These are phyloP conservation scores for Colius striatus DNA, from an alignment of 2,113 vertebrate genomes.

Conservation along the genomic window DNA sequence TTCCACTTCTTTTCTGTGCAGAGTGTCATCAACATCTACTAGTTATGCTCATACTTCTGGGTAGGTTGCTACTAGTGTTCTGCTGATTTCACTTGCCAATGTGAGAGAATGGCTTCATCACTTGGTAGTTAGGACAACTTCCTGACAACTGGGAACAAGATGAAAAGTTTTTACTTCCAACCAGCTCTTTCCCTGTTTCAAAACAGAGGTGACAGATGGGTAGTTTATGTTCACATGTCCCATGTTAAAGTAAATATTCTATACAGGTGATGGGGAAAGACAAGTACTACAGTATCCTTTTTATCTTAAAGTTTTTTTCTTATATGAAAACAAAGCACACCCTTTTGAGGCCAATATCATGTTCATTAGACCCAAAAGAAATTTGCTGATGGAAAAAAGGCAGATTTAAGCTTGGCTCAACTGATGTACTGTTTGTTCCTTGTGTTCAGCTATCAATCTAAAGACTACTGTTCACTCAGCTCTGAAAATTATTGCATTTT, in stretches of 20 bases:
- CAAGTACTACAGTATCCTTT: neutral
- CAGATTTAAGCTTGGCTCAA: neutral
- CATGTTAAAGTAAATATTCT: neutral
- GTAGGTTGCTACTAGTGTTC: neutral
- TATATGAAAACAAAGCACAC: neutral
- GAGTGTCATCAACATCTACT: neutral
- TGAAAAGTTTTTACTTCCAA: neutral
- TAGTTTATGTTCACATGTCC: neutral
- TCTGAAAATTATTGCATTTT: neutral
- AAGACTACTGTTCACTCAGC: neutral
- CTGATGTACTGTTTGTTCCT: neutral
- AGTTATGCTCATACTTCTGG: neutral
- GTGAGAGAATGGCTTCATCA: neutral
- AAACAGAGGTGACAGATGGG: neutral
- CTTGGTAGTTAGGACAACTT: neutral
- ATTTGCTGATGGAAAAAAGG: neutral
- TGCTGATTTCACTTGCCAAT: neutral
- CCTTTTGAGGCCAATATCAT: neutral
- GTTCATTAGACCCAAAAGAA: neutral
- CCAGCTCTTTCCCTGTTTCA: neutral
- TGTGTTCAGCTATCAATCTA: neutral
- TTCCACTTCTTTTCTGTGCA: neutral
- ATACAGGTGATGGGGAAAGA: neutral
- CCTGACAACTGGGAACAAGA: neutral
- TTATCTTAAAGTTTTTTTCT: neutral